Evolutionary conservation across 1,140 invertebrate genomes (phyloP), one percentile per base, ranked within the genome.

Genomic region (Ctenoplectra terminalis): DNA sequence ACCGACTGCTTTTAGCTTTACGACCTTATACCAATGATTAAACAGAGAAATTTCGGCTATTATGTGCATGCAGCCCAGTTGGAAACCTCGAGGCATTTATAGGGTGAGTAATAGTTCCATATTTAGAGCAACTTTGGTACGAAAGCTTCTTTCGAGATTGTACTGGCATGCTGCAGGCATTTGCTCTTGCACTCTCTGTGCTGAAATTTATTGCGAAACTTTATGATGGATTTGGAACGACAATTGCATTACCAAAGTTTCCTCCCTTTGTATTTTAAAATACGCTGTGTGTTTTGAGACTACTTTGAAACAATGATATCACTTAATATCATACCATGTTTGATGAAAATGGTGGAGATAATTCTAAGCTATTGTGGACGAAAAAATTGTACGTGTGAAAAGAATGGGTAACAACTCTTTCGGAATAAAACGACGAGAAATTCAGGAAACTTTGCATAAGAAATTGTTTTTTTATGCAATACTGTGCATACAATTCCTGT

Each of bases 11-110:
- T 69, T 72, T 78, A 81, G 77, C 85, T 88, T 89, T 83, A 83
- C 79, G 67, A 82, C 60, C 69, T 83, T 89, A 87, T 80, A 76
- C 69, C 76, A 83, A 87, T 88, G 84, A 92, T 92, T 90, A 92
- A 90, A 90, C 82, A 89, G 74, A 86, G 85, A 91, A 92, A 92
- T 92, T 91, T 91, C 79, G 89, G 90, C 89, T 90, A 92, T 93
- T 93, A 90, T 94, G 88, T 92, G 93, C 93, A 94, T 94, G 93
- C 95, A 96, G 96, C 95, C 96, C 70, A 96, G 95, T 94, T 96
- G 96, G 96, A 96, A 96, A 93, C 95, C 96, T 88, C 95, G 96
- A 91, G 95, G 95, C 87, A 95, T 96, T 91, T 96, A 96, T 88
- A 96, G 96, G 96, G 96, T 96, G 95, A 95, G 94, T 93, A 91